These are phyloP conservation scores for Diarsia dahlii DNA, from an alignment of 2,888 invertebrate genomes.

Conservation along the genomic window DNA sequence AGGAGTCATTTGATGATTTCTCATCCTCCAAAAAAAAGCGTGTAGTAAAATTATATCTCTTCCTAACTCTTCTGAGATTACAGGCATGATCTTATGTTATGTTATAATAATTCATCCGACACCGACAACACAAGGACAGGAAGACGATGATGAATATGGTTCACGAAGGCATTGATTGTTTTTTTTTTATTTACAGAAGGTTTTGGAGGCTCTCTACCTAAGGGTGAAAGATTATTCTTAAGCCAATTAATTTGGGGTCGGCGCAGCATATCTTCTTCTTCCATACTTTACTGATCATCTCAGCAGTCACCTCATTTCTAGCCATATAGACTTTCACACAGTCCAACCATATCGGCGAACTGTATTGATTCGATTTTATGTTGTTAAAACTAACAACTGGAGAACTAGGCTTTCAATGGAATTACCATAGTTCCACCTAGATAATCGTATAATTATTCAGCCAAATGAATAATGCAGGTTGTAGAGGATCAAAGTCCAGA, in stretches of 20 bases:
- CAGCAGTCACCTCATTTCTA: not conserved
- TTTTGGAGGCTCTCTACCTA: not conserved
- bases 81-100: no score
- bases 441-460: not conserved
- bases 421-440: not conserved
- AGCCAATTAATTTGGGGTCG: not conserved
- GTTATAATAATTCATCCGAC: no score
- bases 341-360: not conserved
- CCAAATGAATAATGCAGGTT: not conserved
- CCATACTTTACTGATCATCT: not conserved
- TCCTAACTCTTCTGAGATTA: no score
- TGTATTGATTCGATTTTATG: not conserved
- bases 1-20: no score
- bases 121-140: not conserved
- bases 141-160: not conserved
- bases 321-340: not conserved
- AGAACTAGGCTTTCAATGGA: not conserved
- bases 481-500: slow-evolving; percentile 8
- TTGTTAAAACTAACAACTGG: not conserved
- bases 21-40: no score
- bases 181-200: not conserved
- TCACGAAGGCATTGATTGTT: no score
- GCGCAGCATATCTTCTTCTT: not conserved
- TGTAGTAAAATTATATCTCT: no score
- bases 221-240: not conserved